phyloP scores from a whole-genome alignment of 2,113 vertebrate species.

The Atlantisia rogersi region DNA sequence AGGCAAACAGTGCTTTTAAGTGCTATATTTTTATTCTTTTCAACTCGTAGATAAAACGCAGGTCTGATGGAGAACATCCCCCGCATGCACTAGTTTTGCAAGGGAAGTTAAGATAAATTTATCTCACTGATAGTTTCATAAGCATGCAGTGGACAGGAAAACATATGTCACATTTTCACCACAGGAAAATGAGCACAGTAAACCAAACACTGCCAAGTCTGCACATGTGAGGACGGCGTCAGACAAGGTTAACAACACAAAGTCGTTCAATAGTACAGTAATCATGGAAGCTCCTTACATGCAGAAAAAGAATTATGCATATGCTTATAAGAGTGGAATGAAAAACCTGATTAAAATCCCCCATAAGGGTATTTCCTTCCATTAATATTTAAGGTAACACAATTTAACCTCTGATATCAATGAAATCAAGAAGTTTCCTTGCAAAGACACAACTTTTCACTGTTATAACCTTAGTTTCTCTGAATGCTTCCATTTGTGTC shows the following conservation, averaged over 20 bases:
- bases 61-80: neutral
- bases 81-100: neutral
- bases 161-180: neutral
- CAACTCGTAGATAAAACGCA: constrained; percentile 34
- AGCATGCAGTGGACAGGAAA: neutral
- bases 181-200: neutral
- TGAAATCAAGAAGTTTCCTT: neutral
- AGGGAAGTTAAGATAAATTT: neutral
- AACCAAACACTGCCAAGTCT: neutral
- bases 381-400: neutral
- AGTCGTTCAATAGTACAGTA: neutral
- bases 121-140: neutral
- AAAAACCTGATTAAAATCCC: neutral
- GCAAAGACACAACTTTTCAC: neutral
- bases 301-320: neutral
- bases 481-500: neutral
- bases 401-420: neutral
- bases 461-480: neutral
- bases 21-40: constrained; percentile 53
- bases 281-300: neutral
- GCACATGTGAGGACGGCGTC: neutral
- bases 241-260: neutral
- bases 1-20: constrained; percentile 65
- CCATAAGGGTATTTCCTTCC: neutral
- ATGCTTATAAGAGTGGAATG: neutral